These are phyloP conservation scores for Portevinia maculata DNA, from an alignment of 2,888 invertebrate species.

Conservation along the genomic window DNA sequence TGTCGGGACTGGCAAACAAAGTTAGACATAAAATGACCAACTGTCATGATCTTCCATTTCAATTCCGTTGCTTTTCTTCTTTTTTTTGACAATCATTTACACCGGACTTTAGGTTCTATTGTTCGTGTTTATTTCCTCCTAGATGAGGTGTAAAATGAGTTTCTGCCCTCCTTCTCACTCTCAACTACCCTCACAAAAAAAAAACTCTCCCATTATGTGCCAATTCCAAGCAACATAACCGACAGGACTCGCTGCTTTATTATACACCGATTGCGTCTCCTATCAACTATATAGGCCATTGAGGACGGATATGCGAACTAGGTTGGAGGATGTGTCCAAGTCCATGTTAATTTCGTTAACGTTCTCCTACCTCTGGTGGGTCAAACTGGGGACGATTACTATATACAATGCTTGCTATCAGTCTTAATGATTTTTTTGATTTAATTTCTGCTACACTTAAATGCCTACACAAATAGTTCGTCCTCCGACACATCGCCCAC, in stretches of 20 bases:
- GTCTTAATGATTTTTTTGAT: constrained; percentile 65
- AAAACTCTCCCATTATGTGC: constrained; percentile 53
- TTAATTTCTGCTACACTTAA: constrained; percentile 65
- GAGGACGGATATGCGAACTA: constrained; percentile 16
- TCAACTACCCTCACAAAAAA: constrained; percentile 27
- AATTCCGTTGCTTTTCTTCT: neutral
- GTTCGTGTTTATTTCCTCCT: constrained; percentile 63
- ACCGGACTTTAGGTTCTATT: constrained; percentile 58
- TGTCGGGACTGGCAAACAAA: constrained; percentile 35
- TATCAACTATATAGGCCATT: neutral
- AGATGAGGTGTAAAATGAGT: constrained; percentile 70
- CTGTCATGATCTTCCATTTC: constrained; percentile 51
- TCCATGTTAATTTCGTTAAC: neutral
- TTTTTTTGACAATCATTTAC: constrained; percentile 47
- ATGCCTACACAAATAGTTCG: constrained; percentile 1
- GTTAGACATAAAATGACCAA: constrained; percentile 62
- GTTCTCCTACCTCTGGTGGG: constrained; percentile 11
- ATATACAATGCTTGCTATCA: constrained; percentile 44
- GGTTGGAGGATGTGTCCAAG: constrained; percentile 5
- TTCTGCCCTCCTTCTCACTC: constrained; percentile 5
- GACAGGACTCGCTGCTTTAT: constrained; percentile 47
- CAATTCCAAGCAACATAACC: constrained; percentile 59
- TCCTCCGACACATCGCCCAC: neutral
- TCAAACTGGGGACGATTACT: constrained; percentile 48
- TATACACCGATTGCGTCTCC: constrained; percentile 11